Evolutionary conservation across 2,888 invertebrate genomes (phyloP).

Genomic region (Leucophenga maculata): DNA sequence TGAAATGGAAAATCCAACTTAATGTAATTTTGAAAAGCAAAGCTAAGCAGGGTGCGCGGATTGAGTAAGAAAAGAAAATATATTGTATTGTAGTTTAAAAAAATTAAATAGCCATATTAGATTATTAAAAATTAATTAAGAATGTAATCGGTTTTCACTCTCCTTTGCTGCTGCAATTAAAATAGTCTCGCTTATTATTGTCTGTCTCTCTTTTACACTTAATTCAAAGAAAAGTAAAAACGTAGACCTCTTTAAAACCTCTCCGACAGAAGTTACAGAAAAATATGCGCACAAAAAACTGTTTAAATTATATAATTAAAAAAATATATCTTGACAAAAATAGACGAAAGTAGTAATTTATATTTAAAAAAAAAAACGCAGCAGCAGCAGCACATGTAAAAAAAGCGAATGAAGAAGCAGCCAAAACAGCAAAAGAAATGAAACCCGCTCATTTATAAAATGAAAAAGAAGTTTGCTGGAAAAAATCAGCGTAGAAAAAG

Average conservation of each 20-base stretch:
- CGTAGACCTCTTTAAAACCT: conserved; percentile 14
- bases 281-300: conserved; percentile 38
- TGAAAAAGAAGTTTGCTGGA: conserved; percentile 18
- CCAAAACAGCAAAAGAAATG: conserved; percentile 34
- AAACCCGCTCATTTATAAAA: background rate
- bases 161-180: conserved; percentile 52
- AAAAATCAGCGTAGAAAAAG: conserved; percentile 29
- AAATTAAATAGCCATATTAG: background rate
- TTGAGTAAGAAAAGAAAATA: too few relatives aligned
- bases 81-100: too few relatives aligned
- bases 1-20: conserved; percentile 26
- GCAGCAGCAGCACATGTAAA: conserved; percentile 25
- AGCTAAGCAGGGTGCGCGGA: background rate
- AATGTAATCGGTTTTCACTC: conserved; percentile 58
- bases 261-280: conserved; percentile 44
- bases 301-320: conserved; percentile 68
- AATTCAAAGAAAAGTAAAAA: conserved; percentile 9
- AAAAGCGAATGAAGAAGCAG: conserved; percentile 37
- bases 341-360: conserved; percentile 65
- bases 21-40: conserved; percentile 31
- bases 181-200: conserved; percentile 33
- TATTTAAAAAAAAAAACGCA: conserved; percentile 33
- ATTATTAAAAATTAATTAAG: conserved; percentile 60
- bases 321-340: conserved; percentile 66
- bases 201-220: conserved; percentile 24